Evolutionary conservation across 2,888 invertebrate species (phyloP).

Genomic region (Tetragnatha montana): DNA sequence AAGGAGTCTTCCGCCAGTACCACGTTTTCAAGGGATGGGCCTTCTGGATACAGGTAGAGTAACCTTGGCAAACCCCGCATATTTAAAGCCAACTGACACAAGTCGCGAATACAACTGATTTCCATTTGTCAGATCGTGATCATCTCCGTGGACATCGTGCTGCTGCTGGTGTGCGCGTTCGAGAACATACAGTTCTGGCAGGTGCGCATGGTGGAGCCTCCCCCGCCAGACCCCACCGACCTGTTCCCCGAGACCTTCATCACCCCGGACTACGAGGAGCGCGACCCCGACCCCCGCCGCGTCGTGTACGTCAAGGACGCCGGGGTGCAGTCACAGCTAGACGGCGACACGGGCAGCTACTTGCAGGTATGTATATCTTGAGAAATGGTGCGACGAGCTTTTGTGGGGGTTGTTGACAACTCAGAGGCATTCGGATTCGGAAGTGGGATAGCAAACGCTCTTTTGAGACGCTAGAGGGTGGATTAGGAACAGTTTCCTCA

Average conservation of each 20-base stretch:
- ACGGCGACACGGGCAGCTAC: slow-evolving; percentile 34
- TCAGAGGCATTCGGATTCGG: too few species aligned
- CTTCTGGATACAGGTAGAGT: slow-evolving; percentile 67
- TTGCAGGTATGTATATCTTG: slow-evolving; percentile 28
- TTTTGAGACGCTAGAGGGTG: too few species aligned
- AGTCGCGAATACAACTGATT: neutral
- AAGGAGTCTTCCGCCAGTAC: slow-evolving; percentile 47
- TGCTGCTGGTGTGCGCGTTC: slow-evolving; percentile 62
- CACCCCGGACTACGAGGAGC: slow-evolving; percentile 55
- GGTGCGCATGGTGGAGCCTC: slow-evolving; percentile 54
- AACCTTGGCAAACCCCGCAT: neutral
- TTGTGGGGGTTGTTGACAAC: too few species aligned
- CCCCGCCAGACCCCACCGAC: slow-evolving; percentile 61
- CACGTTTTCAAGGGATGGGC: slow-evolving; percentile 67
- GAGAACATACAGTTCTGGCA: slow-evolving; percentile 70
- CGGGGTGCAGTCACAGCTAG: slow-evolving; percentile 46
- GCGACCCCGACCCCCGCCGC: slow-evolving; percentile 4
- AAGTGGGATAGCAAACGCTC: too few species aligned
- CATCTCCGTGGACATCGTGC: slow-evolving; percentile 58
- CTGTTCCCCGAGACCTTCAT: slow-evolving; percentile 63
- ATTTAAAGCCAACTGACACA: neutral
- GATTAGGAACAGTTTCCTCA: too few species aligned
- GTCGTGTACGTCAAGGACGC: slow-evolving; percentile 57
- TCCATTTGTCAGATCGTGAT: slow-evolving; percentile 46
- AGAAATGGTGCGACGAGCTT: too few species aligned